Percentiles rank a stretch among this genome's conserved stretches.
phyloP scores from a whole-genome alignment of 2,888 invertebrate species.

The Acanthosoma haemorrhoidale region DNA sequence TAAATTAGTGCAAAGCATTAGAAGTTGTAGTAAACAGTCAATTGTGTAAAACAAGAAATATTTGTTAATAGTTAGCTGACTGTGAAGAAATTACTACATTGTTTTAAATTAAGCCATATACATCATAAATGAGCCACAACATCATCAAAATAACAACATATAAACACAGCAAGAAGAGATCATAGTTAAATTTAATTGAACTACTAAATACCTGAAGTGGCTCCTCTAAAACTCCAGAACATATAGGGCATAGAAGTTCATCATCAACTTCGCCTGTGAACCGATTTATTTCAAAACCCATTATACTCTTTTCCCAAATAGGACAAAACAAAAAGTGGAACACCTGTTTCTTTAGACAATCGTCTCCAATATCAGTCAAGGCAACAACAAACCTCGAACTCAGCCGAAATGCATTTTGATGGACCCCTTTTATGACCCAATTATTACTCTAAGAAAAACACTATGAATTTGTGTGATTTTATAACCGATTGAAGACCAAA shows the following conservation, averaged over 20 bases:
- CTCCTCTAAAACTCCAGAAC: conserved; percentile 90
- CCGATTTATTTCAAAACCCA: conserved; percentile 92
- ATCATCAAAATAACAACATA: too few species aligned
- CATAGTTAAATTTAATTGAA: too few species aligned
- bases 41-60: too few species aligned
- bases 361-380: neutral
- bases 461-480: neutral
- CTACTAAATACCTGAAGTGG: conserved; percentile 93
- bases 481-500: neutral
- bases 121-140: too few species aligned
- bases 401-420: neutral
- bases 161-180: too few species aligned
- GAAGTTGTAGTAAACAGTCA: too few species aligned
- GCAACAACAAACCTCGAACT: neutral
- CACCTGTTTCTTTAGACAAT: conserved; percentile 22
- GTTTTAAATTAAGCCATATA: too few species aligned
- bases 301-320: conserved; percentile 46
- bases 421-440: neutral
- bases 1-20: too few species aligned
- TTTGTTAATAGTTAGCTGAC: too few species aligned
- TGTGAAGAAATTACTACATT: too few species aligned
- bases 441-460: neutral
- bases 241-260: conserved; percentile 93
- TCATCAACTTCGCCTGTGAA: conserved; percentile 96
- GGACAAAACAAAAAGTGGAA: conserved; percentile 14